A percentile compares a stretch with the other conserved stretches of the same genome.
These are phyloP conservation scores for Cyclopterus lumpus DNA, from an alignment of 2,797 vertebrate species.

Conservation along the genomic window DNA sequence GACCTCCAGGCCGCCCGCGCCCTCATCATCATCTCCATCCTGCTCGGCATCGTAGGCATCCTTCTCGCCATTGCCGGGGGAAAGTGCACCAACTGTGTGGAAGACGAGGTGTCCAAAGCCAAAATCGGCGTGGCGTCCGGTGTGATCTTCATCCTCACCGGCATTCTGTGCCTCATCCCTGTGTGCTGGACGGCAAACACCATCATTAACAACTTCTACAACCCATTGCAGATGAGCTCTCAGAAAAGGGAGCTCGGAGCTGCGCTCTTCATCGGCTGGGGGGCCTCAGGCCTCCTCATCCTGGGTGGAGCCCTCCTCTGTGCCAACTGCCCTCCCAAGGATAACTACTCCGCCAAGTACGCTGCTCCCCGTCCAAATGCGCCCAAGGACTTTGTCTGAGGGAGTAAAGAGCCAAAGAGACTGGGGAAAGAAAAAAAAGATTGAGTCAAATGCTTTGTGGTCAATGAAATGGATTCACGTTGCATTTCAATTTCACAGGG, in stretches of 20 bases:
- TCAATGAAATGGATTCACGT: constrained; percentile 8
- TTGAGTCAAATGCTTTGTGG: constrained; percentile 10
- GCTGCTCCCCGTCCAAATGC: constrained; percentile 77
- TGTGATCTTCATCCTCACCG: constrained; percentile 84
- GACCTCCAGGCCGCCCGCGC: constrained; percentile 93
- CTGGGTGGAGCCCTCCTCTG: constrained; percentile 90
- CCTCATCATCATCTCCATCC: constrained; percentile 86
- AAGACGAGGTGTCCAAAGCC: constrained; percentile 87
- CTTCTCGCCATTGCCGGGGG: constrained; percentile 86
- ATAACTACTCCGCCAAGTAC: constrained; percentile 89
- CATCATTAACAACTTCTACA: constrained; percentile 91
- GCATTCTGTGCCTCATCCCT: constrained; percentile 88
- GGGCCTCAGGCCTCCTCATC: constrained; percentile 84
- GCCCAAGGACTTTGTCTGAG: constrained; percentile 90
- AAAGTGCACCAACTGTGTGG: constrained; percentile 96
- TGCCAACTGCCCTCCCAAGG: constrained; percentile 89
- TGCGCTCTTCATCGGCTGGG: constrained; percentile 94
- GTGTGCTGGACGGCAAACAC: constrained; percentile 91
- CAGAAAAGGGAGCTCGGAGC: constrained; percentile 91
- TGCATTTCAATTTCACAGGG: constrained; percentile 10
- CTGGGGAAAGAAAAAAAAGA: constrained; percentile 20
- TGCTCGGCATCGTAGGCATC: constrained; percentile 86
- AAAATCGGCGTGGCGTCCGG: constrained; percentile 86
- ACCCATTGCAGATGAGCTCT: constrained; percentile 70
- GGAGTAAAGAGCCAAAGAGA: constrained; percentile 24